Evolutionary conservation across 2,888 invertebrate genomes (phyloP), one percentile per base, ranked within the genome.

Genomic region (Zygogramma bicolorata): DNA sequence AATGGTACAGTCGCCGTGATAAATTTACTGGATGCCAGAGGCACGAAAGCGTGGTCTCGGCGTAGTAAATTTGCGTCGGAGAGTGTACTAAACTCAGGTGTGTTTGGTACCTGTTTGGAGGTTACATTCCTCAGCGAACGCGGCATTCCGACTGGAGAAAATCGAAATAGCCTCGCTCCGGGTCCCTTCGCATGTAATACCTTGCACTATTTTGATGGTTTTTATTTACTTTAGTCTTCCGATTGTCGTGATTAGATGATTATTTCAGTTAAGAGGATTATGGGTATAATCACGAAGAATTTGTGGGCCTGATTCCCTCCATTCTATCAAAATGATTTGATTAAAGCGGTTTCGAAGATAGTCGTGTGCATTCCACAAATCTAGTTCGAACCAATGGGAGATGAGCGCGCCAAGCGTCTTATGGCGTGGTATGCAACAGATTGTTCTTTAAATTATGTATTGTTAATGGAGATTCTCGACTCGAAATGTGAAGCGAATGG

Each of bases 51-150:
- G 73, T 73, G 75, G 62, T 73, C 38, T 2, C 13, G 46, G 61
- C 70, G 75, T 78, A 76, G 76, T 73, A 75, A 80, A 75, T 77
- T 81, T 79, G 65, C 72, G 15, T 7, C 73, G 34, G 60, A 29
- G 85, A 85, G 66, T 86, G 85, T 86, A 86, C 85, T 74, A 81
- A 84, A 85, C 86, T 86, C 87, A 87, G 87, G 87, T 87, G 87
- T 86, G 87, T 87, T 85, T 84, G 81, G 82, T 85, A 85, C 86
- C 86, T 81, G 84, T 79, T 79, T 80, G 75, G 86, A 86, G 87
- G 86, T 85, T 87, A 87, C 87, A 87, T 87, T 87, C 87, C 87
- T 79, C 77, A 79, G 83, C 80, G 82, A 83, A 81, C 81, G 81
- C 84, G 82, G 84, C 86, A 87, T 87, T 87, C 87, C 86, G 81